Base-by-base conservation (phyloP, 2,113 vertebrate species). In the Mustelus asterias region DNA sequence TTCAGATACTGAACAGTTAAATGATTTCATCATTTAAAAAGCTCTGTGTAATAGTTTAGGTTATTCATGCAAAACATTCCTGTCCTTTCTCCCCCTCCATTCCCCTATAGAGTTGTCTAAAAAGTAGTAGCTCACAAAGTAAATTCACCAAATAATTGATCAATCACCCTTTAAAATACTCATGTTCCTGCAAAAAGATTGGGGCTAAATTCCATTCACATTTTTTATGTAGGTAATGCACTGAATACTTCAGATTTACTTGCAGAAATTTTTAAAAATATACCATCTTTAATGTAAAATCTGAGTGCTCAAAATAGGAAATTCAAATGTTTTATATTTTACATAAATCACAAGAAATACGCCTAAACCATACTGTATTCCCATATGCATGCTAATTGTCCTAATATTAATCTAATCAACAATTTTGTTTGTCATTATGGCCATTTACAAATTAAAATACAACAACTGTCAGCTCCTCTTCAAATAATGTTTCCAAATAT, bases 261-360 rank as follows among this genome's bases (percentile, higher is more conserved):
- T 44, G 16, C n/a, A 67, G 63, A 94, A 67, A 94, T 48, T 95
- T 95, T 33, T 95, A 41, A 95, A 95, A 63, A 54, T 44, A 16
- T 41, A 83, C 11, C n/a, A 89, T 4, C 14, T 69, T 94, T 65
- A 54, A 24, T 60, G 11, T 60, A 76, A 48, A 86, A 90, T 90
- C 26, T 63, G 14, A 6, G 26, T 72, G 44, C 29, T 14, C 22
- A 54, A 95, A 48, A 14, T 44, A 72, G 44, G 41, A 95, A 95
- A 54, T 41, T 29, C 94, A 95, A 95, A 33, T 69, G 1, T 14
- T 72, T 95, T 29, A 26, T 72, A 16, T 11, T 70, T 48, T 48
- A 48, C 24, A 72, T 44, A 33, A 83, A 86, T 48, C 26, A 70
- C 26, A 2, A 44, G 22, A 24, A 69, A 94, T 2, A 94, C 2